Percentiles rank a stretch among this genome's conserved stretches.
These are phyloP conservation scores for Mungos mungo DNA, from an alignment of 2,113 vertebrate species.

Conservation along the genomic window DNA sequence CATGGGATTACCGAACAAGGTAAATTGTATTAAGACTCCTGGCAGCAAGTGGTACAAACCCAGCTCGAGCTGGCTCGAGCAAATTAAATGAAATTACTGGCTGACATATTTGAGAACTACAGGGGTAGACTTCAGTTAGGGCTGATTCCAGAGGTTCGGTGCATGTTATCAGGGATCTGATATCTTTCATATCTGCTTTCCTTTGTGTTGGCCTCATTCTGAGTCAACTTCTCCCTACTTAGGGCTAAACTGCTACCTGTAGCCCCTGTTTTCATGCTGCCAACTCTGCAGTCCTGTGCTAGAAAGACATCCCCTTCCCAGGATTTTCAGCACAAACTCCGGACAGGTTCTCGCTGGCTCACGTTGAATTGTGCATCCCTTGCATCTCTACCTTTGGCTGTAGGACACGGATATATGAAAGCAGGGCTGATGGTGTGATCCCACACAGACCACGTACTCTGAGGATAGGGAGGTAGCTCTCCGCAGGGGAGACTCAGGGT, in stretches of 20 bases:
- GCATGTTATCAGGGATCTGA: neutral
- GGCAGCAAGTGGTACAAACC: neutral
- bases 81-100: neutral
- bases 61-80: neutral
- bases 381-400: neutral
- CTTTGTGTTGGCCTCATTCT: neutral
- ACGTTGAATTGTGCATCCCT: neutral
- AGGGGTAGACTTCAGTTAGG: neutral
- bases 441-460: neutral
- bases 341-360: neutral
- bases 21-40: neutral
- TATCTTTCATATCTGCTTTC: neutral
- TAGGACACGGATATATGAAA: neutral
- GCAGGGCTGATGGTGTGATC: neutral
- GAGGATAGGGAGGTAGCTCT: neutral
- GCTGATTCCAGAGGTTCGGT: neutral
- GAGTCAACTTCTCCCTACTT: neutral
- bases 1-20: neutral
- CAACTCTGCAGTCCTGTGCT: neutral
- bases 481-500: neutral
- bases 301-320: neutral
- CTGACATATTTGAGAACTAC: neutral
- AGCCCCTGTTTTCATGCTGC: neutral
- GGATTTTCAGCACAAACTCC: neutral
- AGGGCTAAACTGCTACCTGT: neutral